Percentiles rank a stretch among this genome's conserved stretches.
Evolutionary conservation across 1,140 invertebrate genomes (phyloP).

Genomic region (Cotesia vestalis): DNA sequence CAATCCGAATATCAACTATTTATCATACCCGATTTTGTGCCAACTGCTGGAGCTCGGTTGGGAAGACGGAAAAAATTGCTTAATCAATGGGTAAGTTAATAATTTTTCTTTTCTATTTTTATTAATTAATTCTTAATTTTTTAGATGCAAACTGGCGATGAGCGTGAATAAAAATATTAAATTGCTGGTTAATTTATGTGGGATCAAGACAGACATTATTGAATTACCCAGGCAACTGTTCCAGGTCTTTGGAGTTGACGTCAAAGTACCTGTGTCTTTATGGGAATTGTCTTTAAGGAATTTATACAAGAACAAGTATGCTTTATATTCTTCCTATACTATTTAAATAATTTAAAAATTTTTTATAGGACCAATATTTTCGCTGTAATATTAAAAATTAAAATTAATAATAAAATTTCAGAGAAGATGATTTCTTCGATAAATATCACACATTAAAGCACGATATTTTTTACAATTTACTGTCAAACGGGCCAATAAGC

Average conservation of each 20-base stretch:
- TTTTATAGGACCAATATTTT: conserved; percentile 13
- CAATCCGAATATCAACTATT: conserved; percentile 54
- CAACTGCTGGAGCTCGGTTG: conserved; percentile 44
- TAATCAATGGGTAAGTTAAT: conserved; percentile 1
- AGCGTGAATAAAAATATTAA: conserved; percentile 27
- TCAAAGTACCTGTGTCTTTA: conserved; percentile 48
- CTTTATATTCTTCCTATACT: not conserved
- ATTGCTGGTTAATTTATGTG: conserved; percentile 21
- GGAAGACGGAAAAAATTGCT: conserved; percentile 30
- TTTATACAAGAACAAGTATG: conserved; percentile 52
- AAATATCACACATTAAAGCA: conserved; percentile 18
- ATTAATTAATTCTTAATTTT: not conserved
- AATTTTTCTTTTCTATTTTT: not conserved
- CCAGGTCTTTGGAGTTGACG: conserved; percentile 45
- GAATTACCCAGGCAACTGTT: conserved; percentile 55
- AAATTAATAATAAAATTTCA: conserved; percentile 18
- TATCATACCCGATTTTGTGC: conserved; percentile 52
- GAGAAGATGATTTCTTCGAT: conserved; percentile 39
- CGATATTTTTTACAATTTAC: conserved; percentile 45
- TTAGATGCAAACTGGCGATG: not conserved
- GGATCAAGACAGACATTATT: conserved; percentile 40
- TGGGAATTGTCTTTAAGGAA: conserved; percentile 56
- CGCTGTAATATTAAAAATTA: conserved; percentile 23
- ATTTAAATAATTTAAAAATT: no score
- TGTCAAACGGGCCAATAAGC: conserved; percentile 53